phyloP scores from a whole-genome alignment of 2,888 invertebrate genomes.

The Notodonta ziczac region DNA sequence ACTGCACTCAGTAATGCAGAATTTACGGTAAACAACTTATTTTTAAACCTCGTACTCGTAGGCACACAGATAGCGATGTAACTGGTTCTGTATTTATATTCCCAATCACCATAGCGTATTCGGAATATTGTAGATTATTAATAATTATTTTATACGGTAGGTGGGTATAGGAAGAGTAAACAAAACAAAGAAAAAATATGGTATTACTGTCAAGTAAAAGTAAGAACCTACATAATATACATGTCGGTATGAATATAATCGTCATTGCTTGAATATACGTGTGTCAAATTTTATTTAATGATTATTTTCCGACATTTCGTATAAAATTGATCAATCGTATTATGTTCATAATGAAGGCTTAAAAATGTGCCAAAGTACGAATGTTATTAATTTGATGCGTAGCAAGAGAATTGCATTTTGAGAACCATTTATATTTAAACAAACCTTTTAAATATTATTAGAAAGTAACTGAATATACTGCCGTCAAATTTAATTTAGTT shows the following conservation, averaged over 20 bases:
- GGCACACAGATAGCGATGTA: conserved; percentile 22
- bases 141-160: too few relatives aligned
- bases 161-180: too few relatives aligned
- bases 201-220: too few relatives aligned
- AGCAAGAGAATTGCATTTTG: neutral
- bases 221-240: too few relatives aligned
- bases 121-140: conserved; percentile 11
- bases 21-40: conserved; percentile 35
- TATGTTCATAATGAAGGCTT: conserved; percentile 21
- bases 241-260: neutral
- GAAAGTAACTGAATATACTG: neutral
- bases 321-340: conserved; percentile 32
- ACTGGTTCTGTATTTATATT: conserved; percentile 39
- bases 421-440: neutral
- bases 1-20: conserved; percentile 34
- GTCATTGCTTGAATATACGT: neutral
- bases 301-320: conserved; percentile 12
- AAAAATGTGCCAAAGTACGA: neutral
- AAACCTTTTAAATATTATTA: neutral
- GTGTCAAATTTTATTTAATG: conserved; percentile 10
- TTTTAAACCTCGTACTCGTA: conserved; percentile 34
- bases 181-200: too few relatives aligned
- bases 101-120: neutral
- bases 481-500: conserved; percentile 5
- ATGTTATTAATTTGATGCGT: too few relatives aligned